Base-by-base conservation (phyloP, 2,888 invertebrate species). In the Melikaiella ostensackeni region DNA sequence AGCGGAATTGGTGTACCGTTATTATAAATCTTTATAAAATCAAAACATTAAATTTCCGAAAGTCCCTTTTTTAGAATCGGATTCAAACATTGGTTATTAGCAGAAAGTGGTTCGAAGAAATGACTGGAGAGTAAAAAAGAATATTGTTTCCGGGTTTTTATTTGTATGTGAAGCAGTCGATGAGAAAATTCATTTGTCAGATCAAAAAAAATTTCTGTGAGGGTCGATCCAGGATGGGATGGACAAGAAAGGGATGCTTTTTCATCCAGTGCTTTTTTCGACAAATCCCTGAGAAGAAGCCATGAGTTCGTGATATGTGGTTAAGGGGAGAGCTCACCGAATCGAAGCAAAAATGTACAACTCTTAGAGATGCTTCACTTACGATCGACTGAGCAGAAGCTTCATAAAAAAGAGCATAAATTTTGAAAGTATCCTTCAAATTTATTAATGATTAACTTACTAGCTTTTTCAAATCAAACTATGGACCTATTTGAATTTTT, bases 241-340 rank as follows among this genome's bases (percentile, higher is more conserved):
- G n/a, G 21, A n/a, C 50, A 7, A 55, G 9, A 21, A 55, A 55
- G 9, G 50, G 50, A 55, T 55, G 50, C 50, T 50, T 21, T 21
- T 50, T 50, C n/a, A 21, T 21, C 9, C 50, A 8, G 0, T 55
- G 50, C 21, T 55, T 21, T 55, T 55, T 21, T 55, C 21, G 9
- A 55, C n/a, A 55, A 55, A 55, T 55, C 50, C n/a, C 7, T 21
- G 50, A 55, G 21, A 55, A 55, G 50, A 55, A 55, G 50, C 50
- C 9, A 55, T 21, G 50, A n/a, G 21, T 55, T 55, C 21, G 50
- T 55, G 50, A 55, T 55, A 21, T 21, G 21, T 21, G 50, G 21
- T 55, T 55, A n/a, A 55, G 9, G 50, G 21, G n/a, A 55, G 50
- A 55, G 21, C 50, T 55, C 21, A 7, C n/a, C 21, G 21, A 55